Evolutionary conservation across 2,888 invertebrate species (phyloP).

Genomic region (Camptogramma bilineatum): DNA sequence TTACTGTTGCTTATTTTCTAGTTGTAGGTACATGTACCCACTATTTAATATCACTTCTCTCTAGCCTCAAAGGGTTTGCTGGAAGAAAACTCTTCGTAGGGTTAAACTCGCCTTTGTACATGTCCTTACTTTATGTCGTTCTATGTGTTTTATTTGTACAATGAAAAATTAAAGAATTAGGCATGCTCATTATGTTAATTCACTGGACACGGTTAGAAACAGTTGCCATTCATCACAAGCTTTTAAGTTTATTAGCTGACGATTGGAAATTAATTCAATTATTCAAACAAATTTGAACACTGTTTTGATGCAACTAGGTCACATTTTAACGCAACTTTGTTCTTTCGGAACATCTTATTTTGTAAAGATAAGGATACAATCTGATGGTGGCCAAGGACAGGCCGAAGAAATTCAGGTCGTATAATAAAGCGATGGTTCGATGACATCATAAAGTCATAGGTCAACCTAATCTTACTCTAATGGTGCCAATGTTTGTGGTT

Average conservation of each 20-base stretch:
- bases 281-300: neutral
- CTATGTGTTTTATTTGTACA: no score
- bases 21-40: no score
- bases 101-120: no score
- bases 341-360: neutral
- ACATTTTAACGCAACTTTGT: neutral
- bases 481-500: no score
- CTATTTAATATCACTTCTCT: no score
- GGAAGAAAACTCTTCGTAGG: no score
- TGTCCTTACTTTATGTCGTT: no score
- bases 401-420: neutral
- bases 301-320: slow-evolving; percentile 7
- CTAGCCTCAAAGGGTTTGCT: no score
- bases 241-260: slow-evolving; percentile 6
- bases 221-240: slow-evolving; percentile 7
- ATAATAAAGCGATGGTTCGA: neutral
- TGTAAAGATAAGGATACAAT: neutral
- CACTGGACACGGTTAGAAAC: slow-evolving; percentile 10
- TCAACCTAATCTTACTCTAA: no score
- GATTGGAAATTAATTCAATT: slow-evolving; percentile 10
- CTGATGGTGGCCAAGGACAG: neutral
- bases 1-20: no score
- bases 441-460: no score
- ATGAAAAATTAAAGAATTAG: no score
- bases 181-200: slow-evolving; percentile 13